Conservation (phyloP, 2,888 invertebrate genomes). For the Andrena camellia region DNA sequence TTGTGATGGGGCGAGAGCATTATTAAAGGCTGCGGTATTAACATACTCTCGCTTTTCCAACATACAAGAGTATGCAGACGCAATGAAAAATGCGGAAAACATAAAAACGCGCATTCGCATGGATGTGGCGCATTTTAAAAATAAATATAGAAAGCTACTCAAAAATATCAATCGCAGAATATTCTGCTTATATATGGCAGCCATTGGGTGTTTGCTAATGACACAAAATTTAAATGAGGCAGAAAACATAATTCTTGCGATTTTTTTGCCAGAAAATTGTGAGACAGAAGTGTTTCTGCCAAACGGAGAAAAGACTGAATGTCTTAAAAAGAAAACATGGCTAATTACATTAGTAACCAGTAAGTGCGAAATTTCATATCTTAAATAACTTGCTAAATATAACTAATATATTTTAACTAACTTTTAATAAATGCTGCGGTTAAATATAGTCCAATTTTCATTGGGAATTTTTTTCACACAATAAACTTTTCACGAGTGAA, state of each 20-base stretch:
- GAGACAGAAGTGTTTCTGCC: neutral
- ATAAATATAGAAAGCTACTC: neutral
- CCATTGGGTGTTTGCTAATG: neutral
- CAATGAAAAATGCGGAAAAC: neutral
- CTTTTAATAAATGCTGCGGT: neutral
- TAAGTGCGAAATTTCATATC: neutral
- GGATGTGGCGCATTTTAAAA: conserved; percentile 3
- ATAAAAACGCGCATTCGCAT: neutral
- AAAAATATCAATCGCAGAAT: neutral
- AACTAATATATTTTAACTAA: conserved; percentile 8
- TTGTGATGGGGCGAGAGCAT: conserved; percentile 2
- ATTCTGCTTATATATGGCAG: neutral
- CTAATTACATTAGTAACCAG: neutral
- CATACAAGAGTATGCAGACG: conserved; percentile 6
- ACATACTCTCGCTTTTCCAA: conserved; percentile 1
- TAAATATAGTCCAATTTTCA: neutral
- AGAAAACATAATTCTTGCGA: neutral
- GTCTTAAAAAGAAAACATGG: neutral
- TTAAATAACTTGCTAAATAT: neutral
- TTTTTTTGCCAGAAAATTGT: neutral
- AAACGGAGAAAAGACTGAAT: neutral
- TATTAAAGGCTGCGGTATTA: neutral
- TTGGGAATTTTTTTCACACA: neutral
- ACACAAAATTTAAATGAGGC: neutral
- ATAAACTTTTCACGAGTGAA: too few species aligned